Conservation (phyloP, 2,113 vertebrate genomes). For the Macrotis lagotis region DNA sequence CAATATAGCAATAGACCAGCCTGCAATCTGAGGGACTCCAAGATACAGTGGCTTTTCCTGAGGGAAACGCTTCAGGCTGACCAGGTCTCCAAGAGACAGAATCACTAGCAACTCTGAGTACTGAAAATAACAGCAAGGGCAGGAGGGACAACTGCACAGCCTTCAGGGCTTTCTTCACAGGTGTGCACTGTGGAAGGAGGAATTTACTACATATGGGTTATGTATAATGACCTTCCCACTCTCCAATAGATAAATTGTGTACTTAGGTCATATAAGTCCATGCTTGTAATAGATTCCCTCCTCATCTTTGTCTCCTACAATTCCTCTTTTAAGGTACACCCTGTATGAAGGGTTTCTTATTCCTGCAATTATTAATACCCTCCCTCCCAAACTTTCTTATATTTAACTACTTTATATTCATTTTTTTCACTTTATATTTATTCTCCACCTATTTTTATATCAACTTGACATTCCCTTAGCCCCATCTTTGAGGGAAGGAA, state of each 20-base stretch:
- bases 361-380: neutral
- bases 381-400: neutral
- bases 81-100: neutral
- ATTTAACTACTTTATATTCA: neutral
- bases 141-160: conserved; percentile 33
- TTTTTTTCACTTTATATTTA: neutral
- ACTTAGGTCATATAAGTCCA: neutral
- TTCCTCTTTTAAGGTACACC: neutral
- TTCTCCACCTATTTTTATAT: neutral
- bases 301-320: neutral
- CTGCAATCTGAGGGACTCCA: neutral
- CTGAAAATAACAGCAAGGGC: conserved; percentile 19
- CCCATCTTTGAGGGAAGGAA: too few species aligned
- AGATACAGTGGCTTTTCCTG: conserved; percentile 2
- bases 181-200: neutral
- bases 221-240: neutral
- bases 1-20: neutral
- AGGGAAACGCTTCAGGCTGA: conserved; percentile 48
- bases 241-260: neutral
- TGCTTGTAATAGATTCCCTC: neutral
- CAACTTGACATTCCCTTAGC: neutral
- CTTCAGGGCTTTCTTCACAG: neutral
- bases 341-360: neutral
- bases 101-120: neutral
- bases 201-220: neutral